Evolutionary conservation across 1,140 invertebrate species (phyloP), one percentile per base, ranked within the genome.

Genomic region (Drosophila fuyamai): DNA sequence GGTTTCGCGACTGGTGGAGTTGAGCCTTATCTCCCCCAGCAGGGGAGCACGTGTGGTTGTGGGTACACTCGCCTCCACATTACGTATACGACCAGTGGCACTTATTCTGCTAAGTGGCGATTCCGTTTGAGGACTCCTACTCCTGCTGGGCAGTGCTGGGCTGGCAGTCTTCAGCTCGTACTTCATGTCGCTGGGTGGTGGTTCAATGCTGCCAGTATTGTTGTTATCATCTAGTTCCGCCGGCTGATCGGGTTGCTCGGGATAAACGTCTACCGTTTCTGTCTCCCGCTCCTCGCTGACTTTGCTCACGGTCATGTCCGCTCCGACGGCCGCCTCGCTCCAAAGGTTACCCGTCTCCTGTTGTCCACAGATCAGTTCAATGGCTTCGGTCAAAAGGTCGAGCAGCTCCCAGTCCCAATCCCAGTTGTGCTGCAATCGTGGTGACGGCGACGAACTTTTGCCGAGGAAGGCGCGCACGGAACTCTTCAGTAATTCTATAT

Each of bases 291-390:
- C 85, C 58, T 89, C 85, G 55, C 62, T 68, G 23, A 80, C 84
- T 75, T 83, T 84, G 53, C 73, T 89, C 47, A 89, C 58, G 70
- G 84, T 89, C 84, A 89, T 89, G 77, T 51, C 60, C 44, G 75
- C 48, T 66, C 36, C 66, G 18, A 18, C 59, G 38, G 44, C 1
- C 41, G 59, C 9, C 41, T 48, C 65, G 58, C 82, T 78, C 71
- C 71, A 81, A 75, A 78, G 16, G 43, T 81, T 81, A 71, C 82
- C 82, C 82, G 82, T 88, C 14, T 55, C 46, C 51, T 68, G 60
- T 27, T 54, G 50, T 48, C 48, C 44, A 44, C 61, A 75, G 59
- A 88, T 56, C 38, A 73, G 59, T 50, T 88, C 79, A 43, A 84
- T 57, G 44, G 79, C 57, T 5, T 89, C 62, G 32, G 53, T 73